These are phyloP conservation scores for Ethmia dodecea DNA, from an alignment of 2,888 invertebrate genomes.

Conservation along the genomic window DNA sequence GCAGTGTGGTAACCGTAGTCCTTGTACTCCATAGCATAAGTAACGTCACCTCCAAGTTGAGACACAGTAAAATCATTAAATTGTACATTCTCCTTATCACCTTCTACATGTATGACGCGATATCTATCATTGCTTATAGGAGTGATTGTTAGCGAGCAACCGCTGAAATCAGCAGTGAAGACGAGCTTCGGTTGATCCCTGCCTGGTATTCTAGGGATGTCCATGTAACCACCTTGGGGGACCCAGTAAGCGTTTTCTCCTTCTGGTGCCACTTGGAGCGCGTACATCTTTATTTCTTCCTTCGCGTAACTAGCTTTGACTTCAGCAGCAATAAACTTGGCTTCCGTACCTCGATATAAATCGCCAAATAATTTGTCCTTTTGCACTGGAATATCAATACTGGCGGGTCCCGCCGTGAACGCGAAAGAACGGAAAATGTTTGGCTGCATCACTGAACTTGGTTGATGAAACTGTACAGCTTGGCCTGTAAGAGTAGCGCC, in stretches of 20 bases:
- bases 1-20: background rate
- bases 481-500: background rate
- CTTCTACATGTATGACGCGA: background rate
- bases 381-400: too few relatives aligned
- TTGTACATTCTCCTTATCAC: background rate
- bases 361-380: background rate
- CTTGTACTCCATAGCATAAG: background rate
- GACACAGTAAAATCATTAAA: background rate
- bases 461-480: background rate
- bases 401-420: background rate
- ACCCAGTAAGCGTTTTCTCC: background rate
- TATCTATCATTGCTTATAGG: background rate
- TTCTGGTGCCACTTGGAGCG: background rate
- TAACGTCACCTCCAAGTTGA: background rate
- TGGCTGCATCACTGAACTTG: background rate
- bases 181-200: background rate
- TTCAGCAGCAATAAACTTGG: background rate
- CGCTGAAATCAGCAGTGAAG: background rate
- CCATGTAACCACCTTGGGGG: slow-evolving; percentile 6
- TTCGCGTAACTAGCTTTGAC: background rate
- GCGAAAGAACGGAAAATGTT: background rate
- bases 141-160: background rate
- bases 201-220: background rate
- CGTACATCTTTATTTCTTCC: background rate
- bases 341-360: background rate